Conservation (phyloP, 30 jellyfish, hydroid and myxozoan genomes). For the Pseudorhiza aurosa region DNA sequence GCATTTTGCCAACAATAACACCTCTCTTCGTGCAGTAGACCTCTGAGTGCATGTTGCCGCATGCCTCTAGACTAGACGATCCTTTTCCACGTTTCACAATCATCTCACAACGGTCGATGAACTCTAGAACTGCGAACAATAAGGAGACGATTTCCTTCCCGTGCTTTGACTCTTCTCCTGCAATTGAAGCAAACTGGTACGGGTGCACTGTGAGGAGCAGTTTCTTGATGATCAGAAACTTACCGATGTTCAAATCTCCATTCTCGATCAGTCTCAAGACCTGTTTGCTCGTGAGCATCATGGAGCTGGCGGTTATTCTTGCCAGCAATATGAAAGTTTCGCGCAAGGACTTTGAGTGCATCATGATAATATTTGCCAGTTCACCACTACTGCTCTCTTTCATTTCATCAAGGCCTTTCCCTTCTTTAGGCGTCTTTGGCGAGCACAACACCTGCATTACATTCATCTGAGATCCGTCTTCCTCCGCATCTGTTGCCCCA, state of each 20-base stretch:
- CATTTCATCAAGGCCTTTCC: neutral
- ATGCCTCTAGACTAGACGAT: neutral
- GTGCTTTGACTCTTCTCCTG: neutral
- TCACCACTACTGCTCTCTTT: neutral
- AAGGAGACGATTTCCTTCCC: neutral
- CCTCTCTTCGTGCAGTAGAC: slow-evolving; percentile 42
- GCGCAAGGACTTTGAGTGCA: neutral
- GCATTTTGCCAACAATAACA: slow-evolving; percentile 46
- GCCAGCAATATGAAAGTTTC: slow-evolving; percentile 13
- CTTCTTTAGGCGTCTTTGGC: neutral
- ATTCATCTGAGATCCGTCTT: neutral
- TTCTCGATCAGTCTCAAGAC: slow-evolving; percentile 7
- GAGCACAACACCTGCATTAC: slow-evolving; percentile 2
- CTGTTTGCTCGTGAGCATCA: slow-evolving; percentile 3
- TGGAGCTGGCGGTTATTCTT: slow-evolving; percentile 30
- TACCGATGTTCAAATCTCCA: slow-evolving; percentile 10
- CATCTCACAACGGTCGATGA: slow-evolving; percentile 48
- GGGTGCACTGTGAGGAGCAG: slow-evolving; percentile 8
- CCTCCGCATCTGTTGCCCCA: neutral
- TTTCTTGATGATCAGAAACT: slow-evolving; percentile 21
- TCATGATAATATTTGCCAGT: neutral
- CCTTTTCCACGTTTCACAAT: slow-evolving; percentile 12
- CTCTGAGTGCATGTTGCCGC: neutral
- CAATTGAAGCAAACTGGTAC: neutral
- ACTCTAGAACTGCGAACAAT: slow-evolving; percentile 16